A percentile compares a stretch with the other conserved stretches of the same genome.
Conservation (phyloP, 2,797 vertebrate genomes). For the Eleutherodactylus coqui region DNA sequence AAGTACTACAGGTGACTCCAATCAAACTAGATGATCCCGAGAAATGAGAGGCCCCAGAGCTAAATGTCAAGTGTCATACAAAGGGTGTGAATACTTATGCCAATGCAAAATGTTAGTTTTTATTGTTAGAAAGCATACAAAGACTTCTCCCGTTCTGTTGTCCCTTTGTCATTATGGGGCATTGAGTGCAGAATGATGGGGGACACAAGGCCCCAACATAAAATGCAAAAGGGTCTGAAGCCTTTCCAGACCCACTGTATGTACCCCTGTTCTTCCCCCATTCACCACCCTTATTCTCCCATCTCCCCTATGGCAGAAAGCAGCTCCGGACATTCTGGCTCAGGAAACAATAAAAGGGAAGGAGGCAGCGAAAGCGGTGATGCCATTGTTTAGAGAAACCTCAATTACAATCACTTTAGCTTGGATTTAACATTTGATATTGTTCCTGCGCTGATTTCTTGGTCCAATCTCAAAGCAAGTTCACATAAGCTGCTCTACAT, state of each 20-base stretch:
- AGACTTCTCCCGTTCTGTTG: no score
- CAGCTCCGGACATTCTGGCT: neutral
- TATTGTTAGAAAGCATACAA: no score
- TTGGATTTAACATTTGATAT: conserved; percentile 59
- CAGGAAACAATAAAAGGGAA: neutral
- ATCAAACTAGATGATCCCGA: no score
- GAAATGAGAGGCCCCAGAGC: no score
- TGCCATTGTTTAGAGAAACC: conserved; percentile 59
- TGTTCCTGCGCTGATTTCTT: conserved; percentile 60
- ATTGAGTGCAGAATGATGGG: no score
- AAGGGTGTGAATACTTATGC: no score
- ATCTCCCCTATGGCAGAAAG: neutral
- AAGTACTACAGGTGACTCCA: no score
- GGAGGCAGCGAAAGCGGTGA: conserved; percentile 34
- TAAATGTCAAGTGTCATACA: no score
- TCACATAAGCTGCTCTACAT: conserved; percentile 59
- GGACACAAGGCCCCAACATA: no score
- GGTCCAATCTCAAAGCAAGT: conserved; percentile 60
- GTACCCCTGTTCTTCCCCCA: neutral
- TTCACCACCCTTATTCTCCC: neutral
- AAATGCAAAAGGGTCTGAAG: no score
- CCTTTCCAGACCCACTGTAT: neutral
- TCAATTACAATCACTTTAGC: conserved; percentile 53
- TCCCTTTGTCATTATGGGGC: no score
- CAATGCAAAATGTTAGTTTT: no score